phyloP scores from a whole-genome alignment of 2,797 vertebrate genomes.

The Scolopax bukidnonensis region DNA sequence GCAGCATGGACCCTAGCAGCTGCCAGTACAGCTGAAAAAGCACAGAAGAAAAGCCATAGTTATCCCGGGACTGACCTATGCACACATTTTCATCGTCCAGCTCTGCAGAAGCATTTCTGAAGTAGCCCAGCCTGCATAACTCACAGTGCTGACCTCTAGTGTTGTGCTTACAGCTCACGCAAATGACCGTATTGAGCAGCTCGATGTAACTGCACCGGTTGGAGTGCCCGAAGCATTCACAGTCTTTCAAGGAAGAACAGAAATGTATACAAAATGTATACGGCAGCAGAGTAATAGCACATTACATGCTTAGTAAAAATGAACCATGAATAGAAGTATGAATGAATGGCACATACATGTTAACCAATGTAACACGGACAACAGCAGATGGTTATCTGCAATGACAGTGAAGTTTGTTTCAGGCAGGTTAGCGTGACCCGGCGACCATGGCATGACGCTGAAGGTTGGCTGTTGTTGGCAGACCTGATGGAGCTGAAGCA shows the following conservation, averaged over 20 bases:
- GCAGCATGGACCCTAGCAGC: conserved; percentile 50
- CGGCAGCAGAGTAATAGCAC: conserved; percentile 79
- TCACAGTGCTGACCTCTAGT: conserved; percentile 99
- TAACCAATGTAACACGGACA: conserved; percentile 70
- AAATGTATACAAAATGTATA: conserved; percentile 83
- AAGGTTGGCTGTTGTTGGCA: conserved; percentile 67
- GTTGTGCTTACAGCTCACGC: conserved; percentile 99
- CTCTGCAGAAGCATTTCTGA: conserved; percentile 97
- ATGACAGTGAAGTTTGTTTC: conserved; percentile 75
- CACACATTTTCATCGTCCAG: conserved; percentile 99
- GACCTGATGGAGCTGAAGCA: conserved; percentile 78
- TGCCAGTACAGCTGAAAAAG: conserved; percentile 71
- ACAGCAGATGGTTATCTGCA: conserved; percentile 74
- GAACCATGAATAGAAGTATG: conserved; percentile 75
- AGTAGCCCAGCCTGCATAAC: conserved; percentile 98
- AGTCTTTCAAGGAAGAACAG: conserved; percentile 96
- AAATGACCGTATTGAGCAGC: conserved; percentile 98
- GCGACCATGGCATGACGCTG: conserved; percentile 58
- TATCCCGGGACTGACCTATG: conserved; percentile 94
- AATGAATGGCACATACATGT: conserved; percentile 67
- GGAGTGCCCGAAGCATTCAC: conserved; percentile 99
- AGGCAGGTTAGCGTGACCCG: conserved; percentile 77
- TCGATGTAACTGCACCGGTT: conserved; percentile 99
- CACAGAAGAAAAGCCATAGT: conserved; percentile 76
- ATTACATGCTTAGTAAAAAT: conserved; percentile 87